Conservation (phyloP, 2,797 vertebrate genomes). For the Acridotheres tristis region DNA sequence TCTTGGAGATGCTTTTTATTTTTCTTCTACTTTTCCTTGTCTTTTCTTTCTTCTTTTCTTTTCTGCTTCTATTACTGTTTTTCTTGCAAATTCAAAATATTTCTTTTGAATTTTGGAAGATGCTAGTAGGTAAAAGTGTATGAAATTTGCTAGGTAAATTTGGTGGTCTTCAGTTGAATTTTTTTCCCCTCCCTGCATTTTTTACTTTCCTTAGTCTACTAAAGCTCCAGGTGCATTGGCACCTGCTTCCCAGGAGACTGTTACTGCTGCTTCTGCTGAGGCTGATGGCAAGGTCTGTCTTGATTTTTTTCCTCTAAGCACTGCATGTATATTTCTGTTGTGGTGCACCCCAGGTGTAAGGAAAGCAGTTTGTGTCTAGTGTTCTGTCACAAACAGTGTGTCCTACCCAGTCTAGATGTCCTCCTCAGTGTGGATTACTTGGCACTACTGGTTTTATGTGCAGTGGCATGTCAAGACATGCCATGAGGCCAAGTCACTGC, state of each 20-base stretch:
- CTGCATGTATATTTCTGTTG: constrained; percentile 76
- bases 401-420: neutral
- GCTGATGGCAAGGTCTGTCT: constrained; percentile 94
- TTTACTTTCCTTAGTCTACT: constrained; percentile 85
- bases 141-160: constrained; percentile 31
- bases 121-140: neutral
- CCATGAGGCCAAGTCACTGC: neutral
- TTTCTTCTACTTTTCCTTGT: neutral
- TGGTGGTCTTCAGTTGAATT: constrained; percentile 65
- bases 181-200: constrained; percentile 47
- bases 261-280: constrained; percentile 82
- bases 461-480: neutral
- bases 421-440: neutral
- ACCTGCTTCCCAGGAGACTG: constrained; percentile 85
- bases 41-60: neutral
- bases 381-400: neutral
- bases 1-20: neutral
- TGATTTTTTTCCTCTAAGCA: constrained; percentile 67
- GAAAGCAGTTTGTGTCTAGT: neutral
- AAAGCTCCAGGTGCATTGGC: constrained; percentile 89
- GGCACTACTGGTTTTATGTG: neutral
- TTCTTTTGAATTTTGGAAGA: neutral
- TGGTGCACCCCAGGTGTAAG: neutral
- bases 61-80: neutral
- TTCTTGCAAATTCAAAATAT: neutral